phyloP scores from a whole-genome alignment of 2,888 invertebrate genomes.

The Cantharis flavilabris region DNA sequence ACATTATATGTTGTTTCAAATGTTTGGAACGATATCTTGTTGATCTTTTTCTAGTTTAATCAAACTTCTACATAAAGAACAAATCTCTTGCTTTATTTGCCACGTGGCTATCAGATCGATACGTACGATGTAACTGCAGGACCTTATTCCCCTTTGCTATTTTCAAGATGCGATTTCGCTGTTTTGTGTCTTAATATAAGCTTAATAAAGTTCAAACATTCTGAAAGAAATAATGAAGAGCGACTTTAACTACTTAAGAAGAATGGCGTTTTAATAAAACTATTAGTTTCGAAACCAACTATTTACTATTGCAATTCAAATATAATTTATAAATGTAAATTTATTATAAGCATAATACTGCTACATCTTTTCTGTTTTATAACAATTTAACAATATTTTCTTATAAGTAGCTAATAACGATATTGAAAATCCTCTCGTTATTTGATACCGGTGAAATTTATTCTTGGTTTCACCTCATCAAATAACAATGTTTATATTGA shows the following conservation, averaged over 20 bases:
- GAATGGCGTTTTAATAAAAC: neutral
- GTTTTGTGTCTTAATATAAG: conserved; percentile 19
- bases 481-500: conserved; percentile 24
- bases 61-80: conserved; percentile 12
- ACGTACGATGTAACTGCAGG: conserved; percentile 20
- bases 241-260: neutral
- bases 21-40: conserved; percentile 13
- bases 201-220: neutral
- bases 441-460: conserved; percentile 5
- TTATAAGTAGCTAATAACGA: neutral
- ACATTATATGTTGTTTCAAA: conserved; percentile 10
- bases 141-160: conserved; percentile 24
- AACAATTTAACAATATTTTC: neutral
- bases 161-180: conserved; percentile 12
- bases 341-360: neutral
- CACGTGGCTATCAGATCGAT: conserved; percentile 27
- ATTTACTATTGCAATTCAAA: neutral
- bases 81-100: conserved; percentile 24
- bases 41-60: conserved; percentile 16
- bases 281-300: neutral
- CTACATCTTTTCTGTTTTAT: neutral
- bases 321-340: neutral
- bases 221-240: neutral
- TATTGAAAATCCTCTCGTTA: neutral
- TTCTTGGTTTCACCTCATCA: conserved; percentile 14